Conservation (phyloP, 37 sponge, comb jelly and placozoan species). For the Crambe crambe region DNA sequence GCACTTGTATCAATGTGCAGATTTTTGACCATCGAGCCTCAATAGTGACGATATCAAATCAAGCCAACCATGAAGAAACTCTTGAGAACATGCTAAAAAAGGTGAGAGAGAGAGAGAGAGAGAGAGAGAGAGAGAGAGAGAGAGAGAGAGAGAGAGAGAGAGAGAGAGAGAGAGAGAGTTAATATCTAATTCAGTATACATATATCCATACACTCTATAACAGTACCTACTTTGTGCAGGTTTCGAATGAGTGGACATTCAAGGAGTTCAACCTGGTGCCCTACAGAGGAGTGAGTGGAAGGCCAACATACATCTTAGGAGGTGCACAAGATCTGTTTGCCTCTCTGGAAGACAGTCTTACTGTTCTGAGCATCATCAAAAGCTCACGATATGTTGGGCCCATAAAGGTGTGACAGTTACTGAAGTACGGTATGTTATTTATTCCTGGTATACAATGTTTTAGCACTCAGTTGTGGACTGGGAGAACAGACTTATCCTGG, state of each 20-base stretch:
- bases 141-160: too few species aligned
- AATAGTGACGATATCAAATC: constrained; percentile 52
- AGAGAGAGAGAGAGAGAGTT: too few species aligned
- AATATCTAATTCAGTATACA: too few species aligned
- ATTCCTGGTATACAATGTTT: background rate
- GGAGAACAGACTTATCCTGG: constrained; percentile 62
- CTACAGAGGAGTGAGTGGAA: constrained; percentile 28
- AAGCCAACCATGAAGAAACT: constrained; percentile 60
- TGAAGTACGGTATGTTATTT: background rate
- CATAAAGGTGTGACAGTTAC: constrained; percentile 41
- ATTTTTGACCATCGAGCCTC: constrained; percentile 47
- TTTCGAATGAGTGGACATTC: constrained; percentile 44
- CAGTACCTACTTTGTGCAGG: background rate
- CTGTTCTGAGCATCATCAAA: constrained; percentile 72
- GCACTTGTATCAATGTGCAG: background rate
- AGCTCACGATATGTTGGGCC: constrained; percentile 70
- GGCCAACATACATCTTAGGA: constrained; percentile 41
- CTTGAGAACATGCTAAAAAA: constrained; percentile 75
- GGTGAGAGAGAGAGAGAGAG: constrained; percentile 18
- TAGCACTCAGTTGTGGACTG: constrained; percentile 68
- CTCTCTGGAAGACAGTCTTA: constrained; percentile 74
- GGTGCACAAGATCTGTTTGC: constrained; percentile 69
- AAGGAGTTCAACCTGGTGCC: constrained; percentile 57
- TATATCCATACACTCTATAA: background rate
- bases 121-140: too few species aligned